Base-by-base conservation (phyloP, 2,113 vertebrate species). In the Neotoma lepida region DNA sequence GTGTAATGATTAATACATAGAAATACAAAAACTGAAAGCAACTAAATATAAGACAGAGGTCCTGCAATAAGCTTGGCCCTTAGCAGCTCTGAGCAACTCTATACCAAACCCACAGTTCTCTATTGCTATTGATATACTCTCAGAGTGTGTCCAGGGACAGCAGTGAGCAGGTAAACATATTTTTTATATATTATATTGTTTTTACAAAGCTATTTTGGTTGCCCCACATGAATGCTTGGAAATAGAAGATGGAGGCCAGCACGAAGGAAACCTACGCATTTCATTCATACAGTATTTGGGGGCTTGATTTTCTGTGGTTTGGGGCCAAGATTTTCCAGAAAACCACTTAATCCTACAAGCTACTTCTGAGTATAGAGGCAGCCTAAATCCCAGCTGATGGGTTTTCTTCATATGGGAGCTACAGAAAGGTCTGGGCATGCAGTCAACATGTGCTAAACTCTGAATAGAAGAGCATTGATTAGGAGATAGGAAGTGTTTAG, bases 251-350 rank as follows among this genome's bases (percentile, higher is more conserved):
- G 33, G 28, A 92, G 58, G 76, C 68, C 54, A 94, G 91, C 80
- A 93, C 96, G 93, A 87, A 93, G 91, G 87, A 96, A 97, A 93
- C 35, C 78, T 86, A 93, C 58, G 80, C 87, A 51, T 88, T 93
- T 90, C 81, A 58, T 76, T 92, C 89, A 90, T 33, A 73, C 28
- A 54, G 92, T 77, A 87, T 85, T 91, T 91, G 95, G 93, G 95
- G 94, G 92, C 35, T 39, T 78, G 88, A 93, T 71, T 71, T 71
- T 71, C 88, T 95, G 95, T 95, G 94, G 92, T 95, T 96, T 97
- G 35, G 41, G 71, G 73, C 63, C 85, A 95, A 82, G 74, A 82
- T 96, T 96, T 96, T 95, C 77, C 26, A 94, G 90, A 95, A 96
- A 95, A 96, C 54, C 86, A 64, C 80, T 92, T 90, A 71, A 86